Base-by-base conservation (phyloP, 2,888 invertebrate species). In the Sipha maydis region DNA sequence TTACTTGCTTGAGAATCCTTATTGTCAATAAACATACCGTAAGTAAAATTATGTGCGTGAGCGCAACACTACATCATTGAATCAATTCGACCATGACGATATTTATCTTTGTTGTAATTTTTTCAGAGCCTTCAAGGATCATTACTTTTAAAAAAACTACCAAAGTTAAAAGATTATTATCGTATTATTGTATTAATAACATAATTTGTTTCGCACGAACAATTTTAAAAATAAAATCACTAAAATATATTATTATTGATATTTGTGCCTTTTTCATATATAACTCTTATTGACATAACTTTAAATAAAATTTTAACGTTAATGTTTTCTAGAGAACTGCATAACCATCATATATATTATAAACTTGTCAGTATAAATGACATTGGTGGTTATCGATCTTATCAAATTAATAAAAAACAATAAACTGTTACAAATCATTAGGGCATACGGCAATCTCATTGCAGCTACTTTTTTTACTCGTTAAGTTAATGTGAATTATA, bases 31-130 rank as follows among this genome's bases (percentile, higher is more conserved):
- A 48, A 48, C 48, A 48, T 14, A 48, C 48, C 48, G 25, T 25
- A 11, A 11, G 25, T 25, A 76, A 76, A 61, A 61, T 61, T 61
- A 11, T 77, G 67, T 41, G 67, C 77, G 76, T 75, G 48, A 48
- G 56, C 38, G 28, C 75, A 61, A 38, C 48, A 25, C 34, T 67
- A 67, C 17, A 77, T 69, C 25, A 34, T 48, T 69, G 31, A 85
- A 85, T 34, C 48, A 19, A 69, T 48, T 78, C 48, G 5, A 54
- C 85, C 85, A 34, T 78, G 85, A 78, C 67, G 77, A 19, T 85
- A 78, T 67, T 85, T 85, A 69, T 85, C 69, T 85, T 85, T 78
- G 69, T 78, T 78, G 78, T 69, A 48, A 69, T 85, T 85, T 85
- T 85, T 67, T 77, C 14, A 25, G 21, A 31, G 67, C 41, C 31